Evolutionary conservation across 2,113 vertebrate species (phyloP).

Genomic region (Pogonocichla stellata): DNA sequence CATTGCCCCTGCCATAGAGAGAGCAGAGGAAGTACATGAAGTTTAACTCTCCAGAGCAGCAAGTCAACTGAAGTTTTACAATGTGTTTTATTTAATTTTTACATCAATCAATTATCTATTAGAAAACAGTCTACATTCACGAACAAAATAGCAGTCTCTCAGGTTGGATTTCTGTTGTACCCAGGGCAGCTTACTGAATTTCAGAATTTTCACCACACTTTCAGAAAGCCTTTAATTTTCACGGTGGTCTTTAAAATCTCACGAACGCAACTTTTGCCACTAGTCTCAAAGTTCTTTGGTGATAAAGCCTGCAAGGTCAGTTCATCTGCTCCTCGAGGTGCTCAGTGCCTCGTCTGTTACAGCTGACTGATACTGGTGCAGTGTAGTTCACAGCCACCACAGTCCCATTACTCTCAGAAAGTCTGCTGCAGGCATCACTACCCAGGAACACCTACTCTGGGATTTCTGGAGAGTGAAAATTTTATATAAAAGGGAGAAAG

Average conservation of each 20-base stretch:
- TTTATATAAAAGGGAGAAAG: neutral
- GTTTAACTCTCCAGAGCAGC: neutral
- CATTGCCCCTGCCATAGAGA: neutral
- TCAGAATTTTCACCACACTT: neutral
- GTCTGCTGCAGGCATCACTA: neutral
- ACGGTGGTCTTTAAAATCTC: neutral
- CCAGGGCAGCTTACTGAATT: neutral
- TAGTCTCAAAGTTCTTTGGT: neutral
- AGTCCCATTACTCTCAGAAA: neutral
- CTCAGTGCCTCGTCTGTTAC: neutral
- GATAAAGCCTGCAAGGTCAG: neutral
- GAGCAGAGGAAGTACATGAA: neutral
- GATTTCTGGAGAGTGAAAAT: neutral
- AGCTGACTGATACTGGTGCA: neutral
- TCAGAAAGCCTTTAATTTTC: neutral
- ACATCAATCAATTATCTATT: neutral
- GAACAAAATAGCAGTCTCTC: neutral
- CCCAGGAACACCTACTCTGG: neutral
- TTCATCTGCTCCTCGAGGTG: neutral
- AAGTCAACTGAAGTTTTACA: neutral
- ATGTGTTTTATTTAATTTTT: neutral
- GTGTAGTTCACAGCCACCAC: neutral
- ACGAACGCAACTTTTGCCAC: neutral
- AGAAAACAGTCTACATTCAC: neutral
- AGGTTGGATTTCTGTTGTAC: neutral